A percentile compares a stretch with the other conserved stretches of the same genome.
Conservation (phyloP, 2,113 vertebrate species). For the Colistium nudipinnis region DNA sequence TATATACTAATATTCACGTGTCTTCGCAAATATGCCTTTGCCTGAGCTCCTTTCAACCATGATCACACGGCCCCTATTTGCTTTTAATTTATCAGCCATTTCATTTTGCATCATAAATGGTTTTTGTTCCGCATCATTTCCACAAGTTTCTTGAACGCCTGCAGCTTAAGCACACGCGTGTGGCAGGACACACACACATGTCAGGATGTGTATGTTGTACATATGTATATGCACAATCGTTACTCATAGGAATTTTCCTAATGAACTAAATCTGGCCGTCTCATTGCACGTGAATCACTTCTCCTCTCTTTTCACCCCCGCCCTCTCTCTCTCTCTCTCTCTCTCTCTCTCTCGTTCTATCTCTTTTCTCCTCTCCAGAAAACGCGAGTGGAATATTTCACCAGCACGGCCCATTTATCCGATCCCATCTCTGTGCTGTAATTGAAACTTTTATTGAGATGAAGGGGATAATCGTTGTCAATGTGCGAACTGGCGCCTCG, state of each 20-base stretch:
- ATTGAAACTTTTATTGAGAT: slow-evolving; percentile 78
- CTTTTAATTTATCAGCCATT: slow-evolving; percentile 36
- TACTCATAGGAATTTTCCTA: slow-evolving; percentile 24
- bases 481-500: slow-evolving; percentile 61
- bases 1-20: neutral
- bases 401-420: slow-evolving; percentile 67
- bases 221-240: slow-evolving; percentile 11
- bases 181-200: neutral
- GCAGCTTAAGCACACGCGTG: slow-evolving; percentile 44
- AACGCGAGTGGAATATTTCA: slow-evolving; percentile 58
- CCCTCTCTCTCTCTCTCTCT: neutral
- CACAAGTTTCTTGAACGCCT: slow-evolving; percentile 37
- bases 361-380: slow-evolving; percentile 14
- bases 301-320: slow-evolving; percentile 2
- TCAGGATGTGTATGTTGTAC: neutral
- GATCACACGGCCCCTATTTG: slow-evolving; percentile 36
- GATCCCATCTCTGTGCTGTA: slow-evolving; percentile 65
- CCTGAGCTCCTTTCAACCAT: slow-evolving; percentile 28
- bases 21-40: slow-evolving; percentile 11
- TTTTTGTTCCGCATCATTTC: slow-evolving; percentile 63
- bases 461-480: slow-evolving; percentile 73
- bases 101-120: slow-evolving; percentile 33
- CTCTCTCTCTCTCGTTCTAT: neutral
- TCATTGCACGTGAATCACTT: slow-evolving; percentile 51
- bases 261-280: slow-evolving; percentile 40